Conservation (phyloP, 2,113 vertebrate species). For the Probosciger aterrimus region DNA sequence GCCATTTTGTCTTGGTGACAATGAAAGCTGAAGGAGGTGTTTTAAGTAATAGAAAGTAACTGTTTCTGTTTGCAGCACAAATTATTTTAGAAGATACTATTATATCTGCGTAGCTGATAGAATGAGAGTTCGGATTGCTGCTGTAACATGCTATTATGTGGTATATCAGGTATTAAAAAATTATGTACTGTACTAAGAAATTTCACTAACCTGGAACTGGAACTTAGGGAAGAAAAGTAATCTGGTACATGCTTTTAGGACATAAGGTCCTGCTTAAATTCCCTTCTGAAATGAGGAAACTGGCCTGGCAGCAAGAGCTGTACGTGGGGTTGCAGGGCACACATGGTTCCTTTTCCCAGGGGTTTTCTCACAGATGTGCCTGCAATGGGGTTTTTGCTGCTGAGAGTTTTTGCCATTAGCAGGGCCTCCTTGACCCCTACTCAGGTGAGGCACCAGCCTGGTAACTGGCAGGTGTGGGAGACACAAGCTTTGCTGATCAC, state of each 20-base stretch:
- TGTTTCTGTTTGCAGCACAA: neutral
- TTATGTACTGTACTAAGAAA: neutral
- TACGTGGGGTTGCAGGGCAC: accelerated
- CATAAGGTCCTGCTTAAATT: neutral
- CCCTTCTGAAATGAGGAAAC: neutral
- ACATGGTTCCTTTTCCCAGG: accelerated
- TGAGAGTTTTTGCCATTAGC: neutral
- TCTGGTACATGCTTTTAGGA: neutral
- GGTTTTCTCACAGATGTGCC: neutral
- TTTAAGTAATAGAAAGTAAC: neutral
- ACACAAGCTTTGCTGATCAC: neutral
- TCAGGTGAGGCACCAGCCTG: neutral
- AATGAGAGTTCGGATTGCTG: neutral
- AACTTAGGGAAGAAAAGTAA: neutral
- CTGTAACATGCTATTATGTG: neutral
- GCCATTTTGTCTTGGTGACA: conserved; percentile 15
- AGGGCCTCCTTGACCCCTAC: neutral
- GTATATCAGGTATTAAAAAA: neutral
- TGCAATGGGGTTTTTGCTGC: neutral
- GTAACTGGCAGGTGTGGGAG: neutral
- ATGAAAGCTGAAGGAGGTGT: neutral
- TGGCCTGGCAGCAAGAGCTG: neutral
- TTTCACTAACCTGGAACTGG: neutral
- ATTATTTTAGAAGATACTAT: neutral
- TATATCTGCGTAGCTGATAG: neutral